phyloP scores from a whole-genome alignment of 2,888 invertebrate genomes.

The Leucozona laternaria region DNA sequence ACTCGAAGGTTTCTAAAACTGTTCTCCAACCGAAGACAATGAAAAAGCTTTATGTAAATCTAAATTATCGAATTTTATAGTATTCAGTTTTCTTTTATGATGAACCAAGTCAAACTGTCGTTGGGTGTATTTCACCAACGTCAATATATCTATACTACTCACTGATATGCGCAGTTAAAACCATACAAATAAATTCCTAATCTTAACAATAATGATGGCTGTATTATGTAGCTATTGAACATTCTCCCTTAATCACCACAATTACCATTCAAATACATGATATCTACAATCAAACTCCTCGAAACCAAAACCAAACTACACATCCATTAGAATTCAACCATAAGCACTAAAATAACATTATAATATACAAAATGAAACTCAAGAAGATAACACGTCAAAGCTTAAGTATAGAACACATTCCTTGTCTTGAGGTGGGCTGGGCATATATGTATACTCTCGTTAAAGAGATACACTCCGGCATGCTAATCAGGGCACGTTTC shows the following conservation, averaged over 20 bases:
- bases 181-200: neutral
- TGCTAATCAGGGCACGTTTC: conserved; percentile 72
- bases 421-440: conserved; percentile 3
- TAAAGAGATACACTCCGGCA: conserved; percentile 10
- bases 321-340: conserved; percentile 21
- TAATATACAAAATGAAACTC: conserved; percentile 2
- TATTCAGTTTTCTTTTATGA: neutral
- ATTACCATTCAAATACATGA: conserved; percentile 22
- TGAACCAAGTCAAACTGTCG: neutral
- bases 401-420: neutral
- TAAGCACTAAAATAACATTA: conserved; percentile 7
- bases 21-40: neutral
- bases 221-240: conserved; percentile 13
- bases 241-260: conserved; percentile 38
- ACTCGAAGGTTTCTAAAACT: no score
- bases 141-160: neutral
- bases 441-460: neutral
- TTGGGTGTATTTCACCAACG: neutral
- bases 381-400: neutral
- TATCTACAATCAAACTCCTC: conserved; percentile 6
- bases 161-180: neutral
- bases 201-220: conserved; percentile 22
- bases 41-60: neutral
- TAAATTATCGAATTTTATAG: neutral
- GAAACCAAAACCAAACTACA: conserved; percentile 24